Percentiles rank a stretch among this genome's conserved stretches.
Conservation (phyloP, 2,797 vertebrate genomes). For the Sebastes minor region DNA sequence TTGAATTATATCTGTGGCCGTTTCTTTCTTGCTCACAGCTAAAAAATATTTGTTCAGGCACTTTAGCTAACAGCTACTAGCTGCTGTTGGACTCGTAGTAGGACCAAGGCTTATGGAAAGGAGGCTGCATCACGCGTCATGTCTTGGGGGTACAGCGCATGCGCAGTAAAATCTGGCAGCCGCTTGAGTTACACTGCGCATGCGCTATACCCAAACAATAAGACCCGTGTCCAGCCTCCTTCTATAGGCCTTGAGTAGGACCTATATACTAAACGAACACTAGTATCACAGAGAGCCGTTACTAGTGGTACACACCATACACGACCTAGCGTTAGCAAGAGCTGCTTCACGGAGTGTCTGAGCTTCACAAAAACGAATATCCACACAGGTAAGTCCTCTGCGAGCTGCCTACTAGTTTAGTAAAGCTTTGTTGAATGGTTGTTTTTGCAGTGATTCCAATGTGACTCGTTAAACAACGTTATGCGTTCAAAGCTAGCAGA, state of each 20-base stretch:
- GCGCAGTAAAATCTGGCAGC: no score
- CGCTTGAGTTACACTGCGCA: no score
- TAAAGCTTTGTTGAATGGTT: not conserved
- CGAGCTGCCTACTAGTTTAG: rapidly evolving
- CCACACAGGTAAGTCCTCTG: slow-evolving; percentile 18
- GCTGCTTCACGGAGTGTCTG: not conserved
- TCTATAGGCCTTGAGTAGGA: no score
- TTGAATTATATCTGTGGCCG: not conserved
- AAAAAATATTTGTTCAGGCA: not conserved
- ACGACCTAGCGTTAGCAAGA: slow-evolving; percentile 21
- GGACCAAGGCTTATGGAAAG: not conserved
- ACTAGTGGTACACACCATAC: not conserved
- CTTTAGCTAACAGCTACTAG: slow-evolving; percentile 15
- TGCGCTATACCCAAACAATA: rapidly evolving
- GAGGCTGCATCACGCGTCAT: rapidly evolving
- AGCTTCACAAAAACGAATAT: not conserved
- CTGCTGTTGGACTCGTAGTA: not conserved
- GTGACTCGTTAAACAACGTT: not conserved
- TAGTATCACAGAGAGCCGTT: not conserved
- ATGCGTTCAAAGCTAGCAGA: slow-evolving; percentile 21
- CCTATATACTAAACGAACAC: not conserved
- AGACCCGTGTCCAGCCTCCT: no score
- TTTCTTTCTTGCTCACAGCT: slow-evolving; percentile 20
- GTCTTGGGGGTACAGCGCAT: no score
- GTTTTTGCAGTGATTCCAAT: not conserved